phyloP scores from a whole-genome alignment of 2,797 vertebrate species.

The Notolabrus celidotus region DNA sequence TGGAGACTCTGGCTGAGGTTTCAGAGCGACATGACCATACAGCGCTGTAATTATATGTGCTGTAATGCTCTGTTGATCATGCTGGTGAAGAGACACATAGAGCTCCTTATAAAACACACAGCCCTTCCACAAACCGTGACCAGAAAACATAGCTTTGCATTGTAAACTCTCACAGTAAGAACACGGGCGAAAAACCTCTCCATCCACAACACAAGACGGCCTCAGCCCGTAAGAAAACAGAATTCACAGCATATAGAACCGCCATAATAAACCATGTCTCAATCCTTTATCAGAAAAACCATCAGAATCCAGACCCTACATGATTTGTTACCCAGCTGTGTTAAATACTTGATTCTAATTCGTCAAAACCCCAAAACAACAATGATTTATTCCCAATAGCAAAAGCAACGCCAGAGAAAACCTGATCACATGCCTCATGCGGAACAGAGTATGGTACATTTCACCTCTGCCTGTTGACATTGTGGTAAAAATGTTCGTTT shows the following conservation, averaged over 20 bases:
- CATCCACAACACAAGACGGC: slow-evolving; percentile 42
- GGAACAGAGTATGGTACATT: no score
- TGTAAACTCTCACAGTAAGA: slow-evolving; percentile 55
- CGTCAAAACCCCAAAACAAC: no score
- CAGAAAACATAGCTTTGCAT: slow-evolving; percentile 71
- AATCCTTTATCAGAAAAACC: neutral
- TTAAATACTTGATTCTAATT: no score
- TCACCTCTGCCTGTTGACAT: no score
- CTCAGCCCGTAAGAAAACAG: slow-evolving; percentile 36
- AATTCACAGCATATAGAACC: slow-evolving; percentile 4
- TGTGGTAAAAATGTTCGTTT: no score
- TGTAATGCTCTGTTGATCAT: slow-evolving; percentile 79
- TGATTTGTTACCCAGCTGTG: neutral
- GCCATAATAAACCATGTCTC: neutral
- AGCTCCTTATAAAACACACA: slow-evolving; percentile 59
- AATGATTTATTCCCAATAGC: no score
- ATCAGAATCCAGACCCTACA: neutral
- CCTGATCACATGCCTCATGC: no score
- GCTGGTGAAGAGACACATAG: slow-evolving; percentile 61
- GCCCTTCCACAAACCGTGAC: slow-evolving; percentile 67
- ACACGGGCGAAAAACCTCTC: slow-evolving; percentile 43
- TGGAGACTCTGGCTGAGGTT: slow-evolving; percentile 82
- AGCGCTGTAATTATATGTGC: slow-evolving; percentile 81
- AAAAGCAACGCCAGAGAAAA: no score
- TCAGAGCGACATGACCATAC: slow-evolving; percentile 82